Conservation (phyloP, 1,140 invertebrate species). For the Lepidurus couesii region DNA sequence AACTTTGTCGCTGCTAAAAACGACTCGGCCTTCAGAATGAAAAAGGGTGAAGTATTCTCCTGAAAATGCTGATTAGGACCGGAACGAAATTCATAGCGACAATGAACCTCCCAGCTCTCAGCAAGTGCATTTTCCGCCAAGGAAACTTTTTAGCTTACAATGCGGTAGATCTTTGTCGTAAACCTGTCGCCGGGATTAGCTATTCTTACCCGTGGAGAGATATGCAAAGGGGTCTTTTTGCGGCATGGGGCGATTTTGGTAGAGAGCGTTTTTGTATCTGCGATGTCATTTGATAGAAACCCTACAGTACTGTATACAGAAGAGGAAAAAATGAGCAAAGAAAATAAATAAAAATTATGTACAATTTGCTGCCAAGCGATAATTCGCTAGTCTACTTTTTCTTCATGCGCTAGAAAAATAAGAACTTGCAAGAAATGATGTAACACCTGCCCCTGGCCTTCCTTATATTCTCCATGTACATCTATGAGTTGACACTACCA, state of each 20-base stretch:
- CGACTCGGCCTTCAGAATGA: neutral
- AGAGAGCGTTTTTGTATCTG: neutral
- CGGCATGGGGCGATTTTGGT: neutral
- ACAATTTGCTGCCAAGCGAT: no score
- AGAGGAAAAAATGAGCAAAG: neutral
- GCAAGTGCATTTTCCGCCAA: neutral
- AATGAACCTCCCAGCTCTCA: neutral
- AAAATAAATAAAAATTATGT: no score
- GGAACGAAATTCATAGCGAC: constrained; percentile 18
- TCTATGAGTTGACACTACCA: no score
- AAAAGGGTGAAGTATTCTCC: neutral
- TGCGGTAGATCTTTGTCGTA: constrained; percentile 11
- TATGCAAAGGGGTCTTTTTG: neutral
- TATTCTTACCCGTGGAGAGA: neutral
- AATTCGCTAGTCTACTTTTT: no score
- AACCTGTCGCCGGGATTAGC: neutral
- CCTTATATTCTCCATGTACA: no score
- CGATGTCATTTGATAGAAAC: neutral
- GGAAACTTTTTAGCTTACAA: constrained; percentile 2
- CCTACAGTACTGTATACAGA: neutral
- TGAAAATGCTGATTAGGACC: neutral
- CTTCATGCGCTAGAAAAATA: no score
- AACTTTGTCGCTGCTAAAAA: no score
- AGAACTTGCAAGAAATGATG: no score
- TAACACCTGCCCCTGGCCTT: no score